Evolutionary conservation across 2,888 invertebrate species (phyloP).

Genomic region (Watsonalla cultraria): DNA sequence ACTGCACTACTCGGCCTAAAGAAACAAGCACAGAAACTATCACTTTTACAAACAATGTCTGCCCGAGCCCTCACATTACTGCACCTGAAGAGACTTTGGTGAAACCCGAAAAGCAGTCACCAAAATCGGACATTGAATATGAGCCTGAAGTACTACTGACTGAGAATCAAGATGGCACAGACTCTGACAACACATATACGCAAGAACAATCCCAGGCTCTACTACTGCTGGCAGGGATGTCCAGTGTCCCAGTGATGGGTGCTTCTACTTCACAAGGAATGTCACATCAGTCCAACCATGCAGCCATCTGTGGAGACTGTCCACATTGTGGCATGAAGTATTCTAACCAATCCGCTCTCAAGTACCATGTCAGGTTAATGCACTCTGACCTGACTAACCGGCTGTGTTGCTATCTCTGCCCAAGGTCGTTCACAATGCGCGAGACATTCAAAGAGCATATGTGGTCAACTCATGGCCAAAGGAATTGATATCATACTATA

Average conservation of each 20-base stretch:
- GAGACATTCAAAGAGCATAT: slow-evolving; percentile 84
- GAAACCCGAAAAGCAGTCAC: slow-evolving; percentile 68
- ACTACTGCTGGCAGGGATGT: slow-evolving; percentile 62
- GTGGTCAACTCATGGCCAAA: slow-evolving; percentile 82
- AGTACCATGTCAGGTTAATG: slow-evolving; percentile 83
- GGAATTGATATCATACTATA: slow-evolving; percentile 62
- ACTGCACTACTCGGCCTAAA: slow-evolving; percentile 45
- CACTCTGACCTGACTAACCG: slow-evolving; percentile 84
- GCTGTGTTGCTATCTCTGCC: slow-evolving; percentile 83
- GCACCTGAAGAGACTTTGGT: slow-evolving; percentile 50
- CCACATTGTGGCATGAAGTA: slow-evolving; percentile 84
- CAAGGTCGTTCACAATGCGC: slow-evolving; percentile 82
- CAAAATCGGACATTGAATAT: slow-evolving; percentile 67
- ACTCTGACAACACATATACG: slow-evolving; percentile 51
- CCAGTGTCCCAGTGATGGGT: slow-evolving; percentile 45
- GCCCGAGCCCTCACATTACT: slow-evolving; percentile 58
- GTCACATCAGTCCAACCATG: slow-evolving; percentile 68
- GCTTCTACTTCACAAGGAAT: slow-evolving; percentile 65
- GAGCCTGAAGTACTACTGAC: slow-evolving; percentile 71
- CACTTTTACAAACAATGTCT: slow-evolving; percentile 38
- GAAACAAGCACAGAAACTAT: slow-evolving; percentile 48
- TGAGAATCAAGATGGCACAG: slow-evolving; percentile 63
- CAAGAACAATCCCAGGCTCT: slow-evolving; percentile 65
- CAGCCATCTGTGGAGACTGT: slow-evolving; percentile 80
- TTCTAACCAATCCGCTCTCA: slow-evolving; percentile 83